These are phyloP conservation scores for Apamea sordens DNA, from an alignment of 2,888 invertebrate species.

Conservation along the genomic window DNA sequence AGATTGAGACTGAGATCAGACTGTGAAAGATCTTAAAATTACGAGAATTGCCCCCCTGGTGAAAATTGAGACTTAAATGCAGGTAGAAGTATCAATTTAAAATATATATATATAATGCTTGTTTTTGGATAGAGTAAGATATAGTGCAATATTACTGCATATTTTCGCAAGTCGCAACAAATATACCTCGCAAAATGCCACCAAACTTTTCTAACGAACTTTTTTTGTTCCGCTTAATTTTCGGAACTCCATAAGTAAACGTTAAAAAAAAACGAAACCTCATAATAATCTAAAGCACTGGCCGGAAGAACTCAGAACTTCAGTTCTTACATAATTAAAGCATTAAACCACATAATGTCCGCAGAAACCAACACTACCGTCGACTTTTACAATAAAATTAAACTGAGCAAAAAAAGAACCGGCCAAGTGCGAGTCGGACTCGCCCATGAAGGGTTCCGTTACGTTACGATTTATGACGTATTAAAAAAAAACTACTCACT, in stretches of 20 bases:
- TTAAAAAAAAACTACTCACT: no score
- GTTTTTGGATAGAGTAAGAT: background rate
- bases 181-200: background rate
- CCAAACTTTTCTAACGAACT: background rate
- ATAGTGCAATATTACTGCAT: background rate
- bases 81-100: background rate
- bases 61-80: background rate
- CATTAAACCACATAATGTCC: background rate
- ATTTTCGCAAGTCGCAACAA: background rate
- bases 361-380: background rate
- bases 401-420: slow-evolving; percentile 21
- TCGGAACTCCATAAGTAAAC: background rate
- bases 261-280: background rate
- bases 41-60: no score
- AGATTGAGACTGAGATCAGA: no score
- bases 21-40: no score
- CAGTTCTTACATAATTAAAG: background rate
- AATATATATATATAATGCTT: background rate
- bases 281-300: background rate
- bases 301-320: background rate
- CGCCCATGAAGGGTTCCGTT: no score
- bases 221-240: background rate
- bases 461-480: no score
- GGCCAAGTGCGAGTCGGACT: no score
- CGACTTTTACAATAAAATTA: slow-evolving; percentile 28